Evolutionary conservation across 2,797 vertebrate genomes (phyloP).

Genomic region (Cheirogaleus major): DNA sequence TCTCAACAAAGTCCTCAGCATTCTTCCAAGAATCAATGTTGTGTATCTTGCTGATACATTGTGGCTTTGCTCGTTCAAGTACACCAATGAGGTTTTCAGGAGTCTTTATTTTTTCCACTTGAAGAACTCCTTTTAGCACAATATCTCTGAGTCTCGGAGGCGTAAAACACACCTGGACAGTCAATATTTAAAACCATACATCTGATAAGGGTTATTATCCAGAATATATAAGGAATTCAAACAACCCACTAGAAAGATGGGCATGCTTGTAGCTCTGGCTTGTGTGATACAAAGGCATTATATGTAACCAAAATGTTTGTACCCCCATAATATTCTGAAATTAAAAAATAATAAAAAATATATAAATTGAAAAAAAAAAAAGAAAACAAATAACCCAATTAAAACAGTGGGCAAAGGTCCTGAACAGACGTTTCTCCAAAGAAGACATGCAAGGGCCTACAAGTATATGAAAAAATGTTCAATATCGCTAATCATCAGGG

Average conservation of each 20-base stretch:
- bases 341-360: too few relatives aligned
- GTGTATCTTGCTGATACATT: constrained; percentile 97
- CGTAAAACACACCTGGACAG: too few relatives aligned
- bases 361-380: too few relatives aligned
- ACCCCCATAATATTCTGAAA: too few relatives aligned
- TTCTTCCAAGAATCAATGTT: constrained; percentile 93
- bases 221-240: not conserved
- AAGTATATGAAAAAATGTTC: not conserved
- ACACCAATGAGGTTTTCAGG: constrained; percentile 97
- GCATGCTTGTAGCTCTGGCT: too few relatives aligned
- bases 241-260: not conserved
- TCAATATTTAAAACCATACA: not conserved
- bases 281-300: too few relatives aligned
- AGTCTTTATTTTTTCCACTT: constrained; percentile 97
- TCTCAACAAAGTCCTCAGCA: constrained; percentile 95
- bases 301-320: too few relatives aligned
- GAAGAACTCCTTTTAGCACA: constrained; percentile 78
- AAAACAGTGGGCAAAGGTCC: not conserved
- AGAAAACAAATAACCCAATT: not conserved
- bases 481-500: not conserved
- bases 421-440: not conserved
- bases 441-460: not conserved
- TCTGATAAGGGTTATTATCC: not conserved
- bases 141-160: too few relatives aligned
- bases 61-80: constrained; percentile 95